phyloP scores from a whole-genome alignment of 2,888 invertebrate genomes.

The Andrena haemorrhoa region DNA sequence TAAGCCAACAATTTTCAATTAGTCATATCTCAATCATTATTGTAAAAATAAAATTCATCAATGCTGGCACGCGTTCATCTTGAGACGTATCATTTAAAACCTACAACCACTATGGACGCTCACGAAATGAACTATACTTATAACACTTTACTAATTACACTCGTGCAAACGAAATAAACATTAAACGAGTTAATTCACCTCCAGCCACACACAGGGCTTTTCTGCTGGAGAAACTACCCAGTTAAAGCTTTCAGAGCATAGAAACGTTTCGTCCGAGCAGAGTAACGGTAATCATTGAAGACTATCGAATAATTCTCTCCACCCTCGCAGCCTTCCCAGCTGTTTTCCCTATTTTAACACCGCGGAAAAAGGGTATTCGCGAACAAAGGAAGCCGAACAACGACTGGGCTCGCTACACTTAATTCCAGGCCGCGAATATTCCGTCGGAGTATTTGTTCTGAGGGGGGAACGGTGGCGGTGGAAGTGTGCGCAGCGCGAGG shows the following conservation, averaged over 20 bases:
- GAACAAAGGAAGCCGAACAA: slow-evolving; percentile 1
- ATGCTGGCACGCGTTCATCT: neutral
- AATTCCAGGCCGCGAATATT: slow-evolving; percentile 27
- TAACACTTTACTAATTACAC: neutral
- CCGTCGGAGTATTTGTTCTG: slow-evolving; percentile 34
- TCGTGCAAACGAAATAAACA: neutral
- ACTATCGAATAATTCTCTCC: too few species aligned
- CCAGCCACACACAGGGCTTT: too few species aligned
- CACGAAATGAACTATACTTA: too few species aligned
- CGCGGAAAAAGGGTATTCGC: neutral
- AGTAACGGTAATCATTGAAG: too few species aligned
- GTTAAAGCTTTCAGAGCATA: too few species aligned
- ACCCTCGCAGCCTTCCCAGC: neutral
- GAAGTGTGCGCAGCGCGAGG: too few species aligned
- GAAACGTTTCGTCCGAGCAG: too few species aligned
- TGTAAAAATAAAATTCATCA: neutral
- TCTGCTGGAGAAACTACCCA: too few species aligned
- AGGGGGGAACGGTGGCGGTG: slow-evolving; percentile 14
- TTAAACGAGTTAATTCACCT: too few species aligned
- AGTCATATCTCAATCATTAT: neutral
- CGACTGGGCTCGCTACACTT: slow-evolving; percentile 31
- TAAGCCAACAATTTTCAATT: neutral
- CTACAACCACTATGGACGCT: neutral
- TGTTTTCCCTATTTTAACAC: slow-evolving; percentile 66
- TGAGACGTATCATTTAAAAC: neutral